Base-by-base conservation (phyloP, 2,888 invertebrate species). In the Nemotelus nigrinus region DNA sequence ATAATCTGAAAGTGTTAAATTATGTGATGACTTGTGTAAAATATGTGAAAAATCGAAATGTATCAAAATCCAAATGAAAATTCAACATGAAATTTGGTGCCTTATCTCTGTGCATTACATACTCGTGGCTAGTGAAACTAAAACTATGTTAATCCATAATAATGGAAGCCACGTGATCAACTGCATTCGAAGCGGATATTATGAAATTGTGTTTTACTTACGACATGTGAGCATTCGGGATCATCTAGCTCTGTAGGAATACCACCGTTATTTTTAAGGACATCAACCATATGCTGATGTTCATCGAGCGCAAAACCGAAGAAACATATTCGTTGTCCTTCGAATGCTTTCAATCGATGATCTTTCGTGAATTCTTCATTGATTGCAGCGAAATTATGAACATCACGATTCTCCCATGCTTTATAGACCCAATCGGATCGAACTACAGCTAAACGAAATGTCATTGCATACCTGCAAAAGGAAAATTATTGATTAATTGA, bases 291-390 rank as follows among this genome's bases (percentile, higher is more conserved):
- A 85, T 97, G 96, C 84, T 92, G 92, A 84, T 93, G 93, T 87
- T 98, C 98, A 83, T 96, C 96, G 79, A 92, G 92, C 2, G 94
- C 92, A 88, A 98, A 98, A 4, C 97, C 97, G 83, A 94, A 90
- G 87, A 98, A 97, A 86, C 94, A 94, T 68, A 98, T 92, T 83
- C 92, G 91, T 78, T 95, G 93, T 47, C 96, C 96, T 85, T 93
- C 93, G 86, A 98, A 97, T 77, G 96, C 95, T 87, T 93, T 95
- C 81, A 97, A 86, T 84, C 93, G 94, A 88, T 93, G 92, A 81
- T 91, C 89, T 82, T 90, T 93, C 82, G 92, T 89, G 84, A 93
- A 89, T 78, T 90, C 89, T 79, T 93, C 93, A 81, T 92, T 90
- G 55, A 91, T 92, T 80, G 95, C 95, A 82, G 89, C 88, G 86